phyloP scores from a whole-genome alignment of 2,888 invertebrate genomes.

The Halictus ligatus region DNA sequence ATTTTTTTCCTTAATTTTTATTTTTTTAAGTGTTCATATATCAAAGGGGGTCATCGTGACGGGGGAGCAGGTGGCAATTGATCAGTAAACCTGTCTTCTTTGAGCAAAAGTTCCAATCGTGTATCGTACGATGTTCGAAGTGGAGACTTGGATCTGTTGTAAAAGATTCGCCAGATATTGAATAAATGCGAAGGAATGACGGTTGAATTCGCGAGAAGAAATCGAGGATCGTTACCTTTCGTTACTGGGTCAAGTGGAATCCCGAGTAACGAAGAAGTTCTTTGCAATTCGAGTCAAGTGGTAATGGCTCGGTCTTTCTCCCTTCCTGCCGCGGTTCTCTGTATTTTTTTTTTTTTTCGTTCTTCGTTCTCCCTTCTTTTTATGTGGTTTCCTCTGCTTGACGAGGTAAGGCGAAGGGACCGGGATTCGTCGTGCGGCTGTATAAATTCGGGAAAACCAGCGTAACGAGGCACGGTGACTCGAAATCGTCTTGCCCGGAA shows the following conservation, averaged over 20 bases:
- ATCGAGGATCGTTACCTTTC: conserved; percentile 67
- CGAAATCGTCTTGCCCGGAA: conserved; percentile 20
- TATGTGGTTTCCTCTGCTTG: conserved; percentile 15
- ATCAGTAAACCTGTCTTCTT: background rate
- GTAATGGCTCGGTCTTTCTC: conserved; percentile 51
- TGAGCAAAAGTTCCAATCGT: background rate
- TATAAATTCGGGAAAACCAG: conserved; percentile 25
- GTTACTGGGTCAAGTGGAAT: conserved; percentile 62
- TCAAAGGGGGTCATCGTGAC: background rate
- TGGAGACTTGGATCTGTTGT: background rate
- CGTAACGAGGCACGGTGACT: conserved; percentile 22
- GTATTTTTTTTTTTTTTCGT: background rate
- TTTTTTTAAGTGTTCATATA: no score
- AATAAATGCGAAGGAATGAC: conserved; percentile 51
- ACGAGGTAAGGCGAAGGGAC: background rate
- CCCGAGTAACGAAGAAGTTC: conserved; percentile 63
- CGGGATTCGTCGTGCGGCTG: conserved; percentile 5
- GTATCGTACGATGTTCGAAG: background rate
- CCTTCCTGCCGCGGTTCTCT: conserved; percentile 20
- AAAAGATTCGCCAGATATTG: conserved; percentile 35
- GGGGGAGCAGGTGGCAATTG: background rate
- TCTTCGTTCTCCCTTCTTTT: conserved; percentile 4
- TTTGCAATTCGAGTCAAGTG: conserved; percentile 63
- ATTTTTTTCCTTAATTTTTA: no score
- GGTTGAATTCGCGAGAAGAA: conserved; percentile 40